Evolutionary conservation across 2,797 vertebrate genomes (phyloP).

Genomic region (Sebastiscus tertius): DNA sequence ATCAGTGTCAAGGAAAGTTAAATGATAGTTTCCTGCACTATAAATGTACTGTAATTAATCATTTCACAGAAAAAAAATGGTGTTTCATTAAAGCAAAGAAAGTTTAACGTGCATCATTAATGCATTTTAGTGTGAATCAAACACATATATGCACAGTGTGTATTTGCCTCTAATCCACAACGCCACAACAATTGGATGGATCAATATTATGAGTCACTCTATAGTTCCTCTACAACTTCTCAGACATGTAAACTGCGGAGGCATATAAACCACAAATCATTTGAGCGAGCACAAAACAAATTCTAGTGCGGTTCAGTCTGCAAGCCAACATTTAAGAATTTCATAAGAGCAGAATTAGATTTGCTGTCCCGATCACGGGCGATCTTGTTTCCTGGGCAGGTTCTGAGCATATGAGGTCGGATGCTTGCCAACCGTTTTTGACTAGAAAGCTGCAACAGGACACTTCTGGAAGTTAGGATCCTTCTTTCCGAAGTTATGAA

Average conservation of each 20-base stretch:
- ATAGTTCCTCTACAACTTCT: accelerated
- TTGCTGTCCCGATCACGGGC: neutral
- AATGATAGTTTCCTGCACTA: neutral
- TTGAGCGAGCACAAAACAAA: too few relatives aligned
- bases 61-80: neutral
- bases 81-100: neutral
- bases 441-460: neutral
- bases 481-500: neutral
- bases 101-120: neutral
- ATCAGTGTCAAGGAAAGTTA: neutral
- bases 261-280: too few relatives aligned
- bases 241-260: neutral
- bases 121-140: neutral
- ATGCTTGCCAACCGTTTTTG: neutral
- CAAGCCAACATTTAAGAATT: too few relatives aligned
- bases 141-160: neutral
- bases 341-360: too few relatives aligned
- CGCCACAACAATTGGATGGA: neutral
- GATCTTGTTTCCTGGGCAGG: neutral
- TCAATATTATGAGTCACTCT: too few relatives aligned
- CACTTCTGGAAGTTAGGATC: neutral
- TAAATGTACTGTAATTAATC: neutral
- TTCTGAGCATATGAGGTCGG: neutral
- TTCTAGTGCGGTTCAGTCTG: too few relatives aligned
- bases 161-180: neutral